Base-by-base conservation (phyloP, 2,797 vertebrate genomes). In the Gallinago solitaria region DNA sequence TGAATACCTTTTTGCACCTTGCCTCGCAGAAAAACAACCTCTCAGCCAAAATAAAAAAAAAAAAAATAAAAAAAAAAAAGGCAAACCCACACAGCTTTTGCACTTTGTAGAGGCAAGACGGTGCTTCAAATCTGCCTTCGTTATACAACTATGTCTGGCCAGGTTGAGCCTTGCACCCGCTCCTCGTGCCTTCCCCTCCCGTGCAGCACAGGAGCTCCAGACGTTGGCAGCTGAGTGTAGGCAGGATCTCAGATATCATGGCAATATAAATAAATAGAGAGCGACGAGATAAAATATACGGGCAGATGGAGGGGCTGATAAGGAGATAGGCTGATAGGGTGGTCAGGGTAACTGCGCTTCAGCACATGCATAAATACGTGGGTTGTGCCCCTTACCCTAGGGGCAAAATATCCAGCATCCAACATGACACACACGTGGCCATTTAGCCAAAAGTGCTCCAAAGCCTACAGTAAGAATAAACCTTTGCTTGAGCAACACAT, bases 191-290 rank as follows among this genome's bases (percentile, higher is more conserved):
- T 85, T 87, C 33, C 14, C 91, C 94, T 96, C 73, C 89, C 0
- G 51, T 93, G 87, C 70, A 70, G 93, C 77, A 60, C 88, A 90
- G 4, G 9, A 90, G 90, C 83, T 90, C 3, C 18, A 83, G 82
- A 94, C 0, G 1, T 51, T 71, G 94, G 95, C 95, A 96, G 93
- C 93, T 93, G 94, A 95, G 90, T 94, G 89, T 96, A 80, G 96
- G 95, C 96, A 95, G 96, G 85, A 90, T 93, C 95, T 97, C 95
- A 97, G 95, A 95, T 97, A 95, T 95, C 96, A 95, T 27, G 81
- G 94, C 86, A 95, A 87, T 95, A 97, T 90, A 96, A 97, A 97
- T 95, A 97, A 97, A 96, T 96, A 95, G 91, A 88, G 92, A 95
- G 92, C 0, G 78, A 84, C 56, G 94, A 95, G 94, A 95, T 95